Evolutionary conservation across 2,113 vertebrate genomes (phyloP), one percentile per base, ranked within the genome.

Genomic region (Oncorhynchus keta): DNA sequence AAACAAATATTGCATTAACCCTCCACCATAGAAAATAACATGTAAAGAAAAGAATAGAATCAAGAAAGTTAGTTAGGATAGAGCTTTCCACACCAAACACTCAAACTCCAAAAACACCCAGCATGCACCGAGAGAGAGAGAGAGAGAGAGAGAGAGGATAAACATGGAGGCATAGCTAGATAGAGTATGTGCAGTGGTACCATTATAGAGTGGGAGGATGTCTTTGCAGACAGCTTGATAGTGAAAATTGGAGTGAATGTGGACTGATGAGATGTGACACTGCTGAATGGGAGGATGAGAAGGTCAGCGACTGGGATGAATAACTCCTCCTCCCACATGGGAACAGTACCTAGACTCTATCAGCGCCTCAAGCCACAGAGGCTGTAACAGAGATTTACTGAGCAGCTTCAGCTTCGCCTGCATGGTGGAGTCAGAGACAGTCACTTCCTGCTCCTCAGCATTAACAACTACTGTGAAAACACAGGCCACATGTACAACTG

Each of bases 211-310:
- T 2, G 30, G 30, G 67, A 68, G 32, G 26, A 67, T 5, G 28
- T 12, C 28, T 39, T 35, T 35, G 48, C 13, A 14, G 73, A 16
- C 22, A 55, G 55, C 45, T 68, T 75, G 77, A 75, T 73, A 39
- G 77, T 26, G 16, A 70, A 68, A 70, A 48, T 59, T 73, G 62
- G 69, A n/a, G n/a, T 75, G 51, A 69, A 74, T 70, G 65, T 82
- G 76, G 55, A 59, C 68, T 76, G 68, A 72, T 76, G 72, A 76
- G 62, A 55, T 69, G 76, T 75, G 61, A 66, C 57, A 48, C 30
- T 73, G 77, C 77, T 79, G 77, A 83, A 79, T 73, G 71, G 73
- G 62, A 74, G n/a, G 61, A 74, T 71, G 30, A 70, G 68, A 83
- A 77, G 81, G 81, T 83, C 77, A 83, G 28, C n/a, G 18, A 26